Conservation (phyloP, 2,113 vertebrate species). For the Astur gentilis region DNA sequence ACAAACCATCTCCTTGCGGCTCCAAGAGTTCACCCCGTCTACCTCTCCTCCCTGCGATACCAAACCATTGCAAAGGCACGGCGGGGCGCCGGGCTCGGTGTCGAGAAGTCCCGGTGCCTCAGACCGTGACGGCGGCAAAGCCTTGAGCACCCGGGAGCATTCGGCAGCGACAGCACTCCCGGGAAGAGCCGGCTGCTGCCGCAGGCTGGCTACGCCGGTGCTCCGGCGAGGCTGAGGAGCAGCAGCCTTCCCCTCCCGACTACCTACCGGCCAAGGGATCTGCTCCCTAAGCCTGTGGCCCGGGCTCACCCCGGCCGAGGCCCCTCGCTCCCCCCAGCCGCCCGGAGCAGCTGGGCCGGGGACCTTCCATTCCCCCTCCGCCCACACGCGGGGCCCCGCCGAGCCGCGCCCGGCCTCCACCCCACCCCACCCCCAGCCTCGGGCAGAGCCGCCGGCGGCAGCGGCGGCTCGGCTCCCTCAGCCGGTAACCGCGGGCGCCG, state of each 20-base stretch:
- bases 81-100: not conserved
- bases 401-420: not conserved
- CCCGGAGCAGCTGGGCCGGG: not conserved
- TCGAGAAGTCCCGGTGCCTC: not conserved
- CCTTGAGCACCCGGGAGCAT: not conserved
- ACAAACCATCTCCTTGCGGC: not conserved
- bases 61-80: not conserved
- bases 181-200: not conserved
- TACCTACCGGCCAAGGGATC: not conserved
- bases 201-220: not conserved
- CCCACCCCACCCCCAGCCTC: not conserved
- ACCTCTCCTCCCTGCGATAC: not conserved
- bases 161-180: not conserved
- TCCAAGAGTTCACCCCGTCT: accelerated
- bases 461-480: too few species aligned
- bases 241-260: too few species aligned
- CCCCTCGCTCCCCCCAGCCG: not conserved
- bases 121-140: not conserved
- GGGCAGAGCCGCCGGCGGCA: too few species aligned
- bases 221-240: not conserved
- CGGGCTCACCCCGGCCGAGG: not conserved
- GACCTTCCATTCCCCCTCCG: not conserved
- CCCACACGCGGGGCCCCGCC: not conserved
- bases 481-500: too few species aligned
- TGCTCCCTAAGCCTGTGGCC: not conserved